Evolutionary conservation across 2,797 vertebrate species (phyloP).

Genomic region (Diplodus sargus): DNA sequence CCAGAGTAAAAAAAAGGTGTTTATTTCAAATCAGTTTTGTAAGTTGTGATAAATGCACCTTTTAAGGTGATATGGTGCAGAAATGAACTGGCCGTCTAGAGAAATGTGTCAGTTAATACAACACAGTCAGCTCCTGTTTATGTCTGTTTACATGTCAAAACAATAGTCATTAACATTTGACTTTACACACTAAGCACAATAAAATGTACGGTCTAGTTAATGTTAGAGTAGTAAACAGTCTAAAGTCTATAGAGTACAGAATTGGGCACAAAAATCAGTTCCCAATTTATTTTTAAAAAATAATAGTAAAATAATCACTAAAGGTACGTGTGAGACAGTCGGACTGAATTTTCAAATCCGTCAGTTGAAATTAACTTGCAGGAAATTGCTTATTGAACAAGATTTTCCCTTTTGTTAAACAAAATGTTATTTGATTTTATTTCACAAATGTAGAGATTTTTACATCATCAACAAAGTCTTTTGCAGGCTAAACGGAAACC

Average conservation of each 20-base stretch:
- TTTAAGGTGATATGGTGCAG: constrained; percentile 5
- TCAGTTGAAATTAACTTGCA: not conserved
- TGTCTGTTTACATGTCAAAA: constrained; percentile 36
- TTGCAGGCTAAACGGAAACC: constrained; percentile 9
- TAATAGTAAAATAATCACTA: not conserved
- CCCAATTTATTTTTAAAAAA: not conserved
- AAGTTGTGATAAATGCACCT: constrained; percentile 1
- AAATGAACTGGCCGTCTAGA: constrained; percentile 28
- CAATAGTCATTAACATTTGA: constrained; percentile 5
- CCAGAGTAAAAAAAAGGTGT: not conserved
- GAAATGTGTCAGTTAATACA: not conserved
- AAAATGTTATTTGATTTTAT: constrained; percentile 7
- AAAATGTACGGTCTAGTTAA: constrained; percentile 2
- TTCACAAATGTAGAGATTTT: not conserved
- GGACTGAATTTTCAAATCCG: not conserved
- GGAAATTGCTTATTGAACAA: not conserved
- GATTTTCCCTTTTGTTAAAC: not conserved
- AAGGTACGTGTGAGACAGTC: not conserved
- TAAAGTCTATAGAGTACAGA: constrained; percentile 7
- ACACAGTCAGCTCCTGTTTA: constrained; percentile 3
- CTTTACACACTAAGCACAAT: constrained; percentile 25
- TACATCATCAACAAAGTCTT: not conserved
- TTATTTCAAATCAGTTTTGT: not conserved
- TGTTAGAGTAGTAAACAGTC: not conserved
- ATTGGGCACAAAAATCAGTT: constrained; percentile 7